Conservation (phyloP, 2,888 invertebrate species). For the Drosophila barbarae region DNA sequence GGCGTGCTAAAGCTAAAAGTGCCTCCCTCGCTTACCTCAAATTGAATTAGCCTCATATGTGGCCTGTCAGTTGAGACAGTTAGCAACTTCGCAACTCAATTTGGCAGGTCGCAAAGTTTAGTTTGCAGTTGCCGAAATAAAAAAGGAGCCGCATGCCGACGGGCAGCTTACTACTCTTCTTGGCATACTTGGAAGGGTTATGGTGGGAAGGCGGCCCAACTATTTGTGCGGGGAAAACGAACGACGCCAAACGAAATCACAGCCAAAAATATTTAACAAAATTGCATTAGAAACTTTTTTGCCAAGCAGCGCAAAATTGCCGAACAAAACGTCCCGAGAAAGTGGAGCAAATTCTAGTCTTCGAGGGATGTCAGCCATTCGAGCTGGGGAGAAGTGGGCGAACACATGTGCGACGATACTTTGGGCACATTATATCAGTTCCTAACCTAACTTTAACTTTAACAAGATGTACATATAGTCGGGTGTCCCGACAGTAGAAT, state of each 20-base stretch:
- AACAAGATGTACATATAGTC: too few species aligned
- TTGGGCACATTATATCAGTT: conserved; percentile 27
- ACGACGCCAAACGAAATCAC: conserved; percentile 52
- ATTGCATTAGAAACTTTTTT: conserved; percentile 69
- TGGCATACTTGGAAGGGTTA: conserved; percentile 16
- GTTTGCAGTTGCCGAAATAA: conserved; percentile 28
- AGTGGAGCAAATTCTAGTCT: conserved; percentile 24
- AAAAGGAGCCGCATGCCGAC: conserved; percentile 10
- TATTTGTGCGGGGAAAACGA: conserved; percentile 40
- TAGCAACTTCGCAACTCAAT: conserved; percentile 61
- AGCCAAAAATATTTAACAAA: conserved; percentile 61
- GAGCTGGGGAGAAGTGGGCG: background rate
- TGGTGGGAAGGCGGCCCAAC: conserved; percentile 20
- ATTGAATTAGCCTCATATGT: conserved; percentile 60
- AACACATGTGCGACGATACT: conserved; percentile 4
- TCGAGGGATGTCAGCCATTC: conserved; percentile 12
- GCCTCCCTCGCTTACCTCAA: conserved; percentile 57
- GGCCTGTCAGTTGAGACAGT: conserved; percentile 48
- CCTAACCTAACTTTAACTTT: conserved; percentile 19
- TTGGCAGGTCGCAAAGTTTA: conserved; percentile 58
- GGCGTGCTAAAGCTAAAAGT: conserved; percentile 42
- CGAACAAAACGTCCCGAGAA: conserved; percentile 37
- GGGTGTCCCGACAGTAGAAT: too few species aligned
- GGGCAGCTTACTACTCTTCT: conserved; percentile 5
- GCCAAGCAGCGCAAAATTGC: conserved; percentile 43